Conservation (phyloP, 2,113 vertebrate species). For the Romanogobio albipinnatus region DNA sequence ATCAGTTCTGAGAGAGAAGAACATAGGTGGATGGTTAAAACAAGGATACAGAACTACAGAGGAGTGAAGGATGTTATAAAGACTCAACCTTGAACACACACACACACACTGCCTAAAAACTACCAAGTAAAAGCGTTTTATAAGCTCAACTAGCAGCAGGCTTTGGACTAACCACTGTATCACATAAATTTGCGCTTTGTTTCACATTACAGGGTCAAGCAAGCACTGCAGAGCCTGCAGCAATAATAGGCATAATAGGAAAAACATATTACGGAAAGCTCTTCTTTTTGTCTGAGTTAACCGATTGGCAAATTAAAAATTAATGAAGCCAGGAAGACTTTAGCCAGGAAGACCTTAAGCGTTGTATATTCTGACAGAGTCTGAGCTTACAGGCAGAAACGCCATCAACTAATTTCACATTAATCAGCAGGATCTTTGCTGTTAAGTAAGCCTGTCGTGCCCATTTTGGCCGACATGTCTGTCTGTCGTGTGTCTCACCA, state of each 20-base stretch:
- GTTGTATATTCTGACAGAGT: slow-evolving; percentile 62
- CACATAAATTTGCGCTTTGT: not conserved
- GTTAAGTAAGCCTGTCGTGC: not conserved
- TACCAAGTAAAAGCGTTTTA: not conserved
- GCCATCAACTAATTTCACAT: slow-evolving; percentile 55
- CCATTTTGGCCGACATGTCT: slow-evolving; percentile 39
- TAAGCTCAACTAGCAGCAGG: not conserved
- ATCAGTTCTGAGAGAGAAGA: slow-evolving; percentile 77
- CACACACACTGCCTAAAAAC: not conserved
- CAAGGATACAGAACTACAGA: not conserved
- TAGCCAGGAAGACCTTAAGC: too few species aligned
- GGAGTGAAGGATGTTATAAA: not conserved
- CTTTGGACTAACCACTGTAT: not conserved
- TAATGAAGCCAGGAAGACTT: slow-evolving; percentile 74
- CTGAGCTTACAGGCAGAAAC: slow-evolving; percentile 37
- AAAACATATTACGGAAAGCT: slow-evolving; percentile 65
- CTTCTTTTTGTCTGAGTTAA: slow-evolving; percentile 73
- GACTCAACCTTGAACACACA: not conserved
- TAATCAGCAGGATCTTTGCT: slow-evolving; percentile 58
- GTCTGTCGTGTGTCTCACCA: not conserved
- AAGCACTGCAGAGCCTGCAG: slow-evolving; percentile 16
- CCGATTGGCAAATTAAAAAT: slow-evolving; percentile 81
- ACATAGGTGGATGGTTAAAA: slow-evolving; percentile 3
- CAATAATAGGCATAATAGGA: slow-evolving; percentile 53
- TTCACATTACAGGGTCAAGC: slow-evolving; percentile 33